A percentile compares a stretch with the other conserved stretches of the same genome.
phyloP scores from a whole-genome alignment of 2,797 vertebrate species.

The Acanthornis magna region DNA sequence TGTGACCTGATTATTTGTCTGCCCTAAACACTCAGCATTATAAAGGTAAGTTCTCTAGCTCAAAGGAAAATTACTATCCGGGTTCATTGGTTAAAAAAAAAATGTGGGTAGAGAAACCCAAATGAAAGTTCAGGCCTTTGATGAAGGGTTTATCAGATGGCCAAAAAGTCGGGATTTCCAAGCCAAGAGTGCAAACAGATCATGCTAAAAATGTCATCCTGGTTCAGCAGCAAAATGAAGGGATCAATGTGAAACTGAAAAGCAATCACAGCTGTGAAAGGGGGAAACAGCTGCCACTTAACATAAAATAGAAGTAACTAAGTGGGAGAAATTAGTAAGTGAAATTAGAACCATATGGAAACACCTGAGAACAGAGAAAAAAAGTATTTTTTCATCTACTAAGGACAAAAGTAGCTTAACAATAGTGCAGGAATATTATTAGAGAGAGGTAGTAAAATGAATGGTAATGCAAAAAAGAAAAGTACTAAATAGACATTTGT shows the following conservation, averaged over 20 bases:
- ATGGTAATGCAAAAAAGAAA: not conserved
- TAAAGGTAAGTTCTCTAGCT: not conserved
- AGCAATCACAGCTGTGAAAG: not conserved
- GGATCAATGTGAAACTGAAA: not conserved
- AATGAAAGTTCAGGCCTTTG: not conserved
- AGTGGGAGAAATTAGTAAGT: not conserved
- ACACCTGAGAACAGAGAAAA: not conserved
- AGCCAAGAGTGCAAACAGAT: not conserved
- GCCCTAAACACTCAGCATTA: not conserved
- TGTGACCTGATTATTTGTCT: not conserved
- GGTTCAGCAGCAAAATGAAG: not conserved
- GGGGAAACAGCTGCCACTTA: not conserved
- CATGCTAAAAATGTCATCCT: not conserved
- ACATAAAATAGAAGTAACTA: not conserved
- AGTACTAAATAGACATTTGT: not conserved
- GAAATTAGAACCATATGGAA: not conserved
- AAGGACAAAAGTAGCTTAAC: not conserved
- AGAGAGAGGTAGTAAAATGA: not conserved
- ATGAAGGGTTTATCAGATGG: not conserved
- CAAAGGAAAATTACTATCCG: not conserved
- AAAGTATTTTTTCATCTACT: not conserved
- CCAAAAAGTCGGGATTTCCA: not conserved
- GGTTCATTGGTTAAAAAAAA: not conserved
- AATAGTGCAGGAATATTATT: not conserved
- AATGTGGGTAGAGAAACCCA: not conserved